Base-by-base conservation (phyloP, 2,797 vertebrate species). In the Pangasius macronema region DNA sequence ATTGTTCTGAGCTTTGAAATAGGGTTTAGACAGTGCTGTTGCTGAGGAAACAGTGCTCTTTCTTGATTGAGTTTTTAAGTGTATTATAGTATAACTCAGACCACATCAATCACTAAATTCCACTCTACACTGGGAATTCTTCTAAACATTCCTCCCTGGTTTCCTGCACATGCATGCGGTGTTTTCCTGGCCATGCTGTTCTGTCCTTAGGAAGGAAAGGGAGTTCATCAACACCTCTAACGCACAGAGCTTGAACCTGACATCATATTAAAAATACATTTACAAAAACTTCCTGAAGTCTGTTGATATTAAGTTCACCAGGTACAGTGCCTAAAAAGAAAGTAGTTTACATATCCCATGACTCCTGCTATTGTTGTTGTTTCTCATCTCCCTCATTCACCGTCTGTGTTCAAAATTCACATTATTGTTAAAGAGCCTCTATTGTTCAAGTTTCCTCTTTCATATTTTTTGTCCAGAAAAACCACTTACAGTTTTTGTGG, bases 381-480 rank as follows among this genome's bases (percentile, higher is more conserved):
- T 51, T 33, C 6, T 61, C 57, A 49, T 46, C 65, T 70, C 20
- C 30, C 5, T 33, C 9, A 36, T 24, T 83, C 46, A 51, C 11
- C 42, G 10, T 33, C 42, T 68, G 63, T 68, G 18, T 36, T 42
- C 36, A n/a, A 68, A 22, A 51, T 51, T 67, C n/a, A 67, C 46
- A 83, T 53, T 70, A 83, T 36, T 68, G n/a, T 53, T 65, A 49
- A 82, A 68, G 4, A 30, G 20, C n/a, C 20, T 83, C n/a, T 33
- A 46, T 51, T 83, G 63, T 68, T 49, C 39, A 82, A 22, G 39
- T 65, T 68, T 33, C n/a, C 46, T 83, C 63, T 13, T 83, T 83
- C 24, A 83, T 67, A 83, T 68, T 83, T 16, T 46, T 68, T 83
- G 61, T 67, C n/a, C 9, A 68, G 14, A 68, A 83, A 83, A 83